Evolutionary conservation across 2,113 vertebrate genomes (phyloP).

Genomic region (Poeciliopsis occidentalis): DNA sequence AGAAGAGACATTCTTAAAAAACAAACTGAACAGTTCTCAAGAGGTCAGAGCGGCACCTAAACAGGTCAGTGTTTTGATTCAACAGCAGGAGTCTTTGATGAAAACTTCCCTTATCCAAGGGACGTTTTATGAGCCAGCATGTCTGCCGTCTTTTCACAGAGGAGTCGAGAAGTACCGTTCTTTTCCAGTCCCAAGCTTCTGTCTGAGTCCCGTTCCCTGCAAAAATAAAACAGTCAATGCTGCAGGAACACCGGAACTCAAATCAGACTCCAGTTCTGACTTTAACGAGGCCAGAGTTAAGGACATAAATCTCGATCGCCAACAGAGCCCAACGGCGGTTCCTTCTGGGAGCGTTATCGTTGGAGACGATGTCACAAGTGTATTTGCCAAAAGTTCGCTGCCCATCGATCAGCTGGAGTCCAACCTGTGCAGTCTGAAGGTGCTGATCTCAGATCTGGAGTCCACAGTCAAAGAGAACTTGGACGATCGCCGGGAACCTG

Average conservation of each 20-base stretch:
- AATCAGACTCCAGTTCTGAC: constrained; percentile 5
- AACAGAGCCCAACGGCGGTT: not conserved
- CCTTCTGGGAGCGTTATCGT: not conserved
- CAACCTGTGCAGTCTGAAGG: constrained; percentile 71
- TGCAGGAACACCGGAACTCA: not conserved
- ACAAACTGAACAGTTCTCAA: constrained; percentile 39
- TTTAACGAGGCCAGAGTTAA: constrained; percentile 23
- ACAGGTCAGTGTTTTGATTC: constrained; percentile 4
- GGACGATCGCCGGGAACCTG: constrained; percentile 16
- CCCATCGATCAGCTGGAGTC: constrained; percentile 74
- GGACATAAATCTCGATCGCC: not conserved
- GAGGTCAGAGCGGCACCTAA: constrained; percentile 14
- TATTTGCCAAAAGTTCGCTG: constrained; percentile 41
- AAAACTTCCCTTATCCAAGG: constrained; percentile 12
- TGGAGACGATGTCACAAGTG: not conserved
- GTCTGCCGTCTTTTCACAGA: constrained; percentile 11
- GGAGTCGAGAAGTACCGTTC: constrained; percentile 41
- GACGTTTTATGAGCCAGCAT: constrained; percentile 19
- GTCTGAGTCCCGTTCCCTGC: constrained; percentile 69
- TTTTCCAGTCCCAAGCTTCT: constrained; percentile 66
- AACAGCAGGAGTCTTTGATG: not conserved
- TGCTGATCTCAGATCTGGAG: constrained; percentile 75
- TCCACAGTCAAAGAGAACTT: constrained; percentile 61
- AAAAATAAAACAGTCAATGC: constrained; percentile 39
- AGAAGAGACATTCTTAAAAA: constrained; percentile 25